Evolutionary conservation across 2,113 vertebrate species (phyloP), one percentile per base, ranked within the genome.

Genomic region (Delphinus delphis): DNA sequence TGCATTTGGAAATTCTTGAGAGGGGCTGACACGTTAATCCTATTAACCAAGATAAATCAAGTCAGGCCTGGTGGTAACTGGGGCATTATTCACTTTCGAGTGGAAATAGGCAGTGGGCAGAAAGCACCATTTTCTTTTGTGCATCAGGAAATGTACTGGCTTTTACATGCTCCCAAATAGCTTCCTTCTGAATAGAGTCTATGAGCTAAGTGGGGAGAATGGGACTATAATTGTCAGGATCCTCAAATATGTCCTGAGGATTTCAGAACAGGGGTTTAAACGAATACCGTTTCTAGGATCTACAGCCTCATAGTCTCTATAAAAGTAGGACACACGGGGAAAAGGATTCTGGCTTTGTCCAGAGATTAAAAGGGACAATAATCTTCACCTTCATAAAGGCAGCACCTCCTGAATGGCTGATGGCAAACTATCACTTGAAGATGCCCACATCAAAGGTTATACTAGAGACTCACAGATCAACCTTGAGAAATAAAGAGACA

Each of bases 31-130:
- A 91, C 81, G 93, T 98, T 98, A 98, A 99, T 98, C 99, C 98
- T 98, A 98, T 98, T 99, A 98, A 98, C 89, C 68, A 96, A 2
- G 12, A 98, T 96, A 98, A 98, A 98, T 97, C 98, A 97, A 98
- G 98, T 96, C 97, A 96, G 97, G 97, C 94, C 97, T 87, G n/a
- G 76, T 74, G 92, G 98, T 87, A 96, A 98, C 89, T 0, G 18
- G 90, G 93, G 95, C 73, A 62, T 84, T 95, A 97, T 62, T 97
- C 38, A 28, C 88, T 97, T 98, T 95, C 28, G 96, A 86, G 97
- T 95, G 95, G 92, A 97, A 98, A 98, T 0, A 83, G 95, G 88
- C 90, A 84, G 73, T 38, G 82, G 94, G 97, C 92, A 97, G 92
- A 81, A 96, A 5, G 4, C 6, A 68, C 26, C 77, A 25, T 1